Percentiles rank a stretch among this genome's conserved stretches.
Evolutionary conservation across 2,113 vertebrate genomes (phyloP).

Genomic region (Sapajus apella): DNA sequence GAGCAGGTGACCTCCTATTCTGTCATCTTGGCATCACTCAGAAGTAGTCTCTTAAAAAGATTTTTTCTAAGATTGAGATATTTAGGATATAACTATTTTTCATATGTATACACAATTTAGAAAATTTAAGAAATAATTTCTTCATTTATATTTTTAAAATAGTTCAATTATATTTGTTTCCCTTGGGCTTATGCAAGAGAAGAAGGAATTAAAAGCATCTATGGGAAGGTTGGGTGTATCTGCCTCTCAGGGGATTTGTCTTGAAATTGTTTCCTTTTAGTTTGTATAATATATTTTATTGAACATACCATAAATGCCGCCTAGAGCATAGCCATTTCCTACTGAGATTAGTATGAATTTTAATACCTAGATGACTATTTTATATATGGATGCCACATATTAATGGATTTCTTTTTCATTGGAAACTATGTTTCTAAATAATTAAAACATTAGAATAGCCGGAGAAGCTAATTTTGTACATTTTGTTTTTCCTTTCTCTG

Average conservation of each 20-base stretch:
- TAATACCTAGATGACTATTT: not conserved
- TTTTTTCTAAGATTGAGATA: not conserved
- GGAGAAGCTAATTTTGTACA: not conserved
- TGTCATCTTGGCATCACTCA: not conserved
- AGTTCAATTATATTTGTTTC: slow-evolving; percentile 15
- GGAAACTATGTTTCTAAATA: slow-evolving; percentile 2
- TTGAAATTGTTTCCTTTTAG: not conserved
- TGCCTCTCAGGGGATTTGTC: not conserved
- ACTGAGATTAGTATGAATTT: not conserved
- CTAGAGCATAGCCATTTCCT: not conserved
- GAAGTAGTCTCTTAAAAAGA: not conserved
- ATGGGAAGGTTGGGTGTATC: not conserved
- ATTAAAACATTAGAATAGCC: not conserved
- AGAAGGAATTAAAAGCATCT: not conserved
- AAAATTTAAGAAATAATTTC: not conserved
- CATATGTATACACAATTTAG: not conserved
- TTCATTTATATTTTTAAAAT: not conserved
- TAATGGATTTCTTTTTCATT: slow-evolving; percentile 26
- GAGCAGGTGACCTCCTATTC: not conserved
- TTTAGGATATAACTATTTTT: not conserved
- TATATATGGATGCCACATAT: not conserved
- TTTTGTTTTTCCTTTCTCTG: not conserved
- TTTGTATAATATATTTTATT: not conserved
- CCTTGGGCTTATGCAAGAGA: not conserved
- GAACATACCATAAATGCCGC: not conserved